phyloP scores from a whole-genome alignment of 2,797 vertebrate genomes.

The Lithobates sylvaticus region DNA sequence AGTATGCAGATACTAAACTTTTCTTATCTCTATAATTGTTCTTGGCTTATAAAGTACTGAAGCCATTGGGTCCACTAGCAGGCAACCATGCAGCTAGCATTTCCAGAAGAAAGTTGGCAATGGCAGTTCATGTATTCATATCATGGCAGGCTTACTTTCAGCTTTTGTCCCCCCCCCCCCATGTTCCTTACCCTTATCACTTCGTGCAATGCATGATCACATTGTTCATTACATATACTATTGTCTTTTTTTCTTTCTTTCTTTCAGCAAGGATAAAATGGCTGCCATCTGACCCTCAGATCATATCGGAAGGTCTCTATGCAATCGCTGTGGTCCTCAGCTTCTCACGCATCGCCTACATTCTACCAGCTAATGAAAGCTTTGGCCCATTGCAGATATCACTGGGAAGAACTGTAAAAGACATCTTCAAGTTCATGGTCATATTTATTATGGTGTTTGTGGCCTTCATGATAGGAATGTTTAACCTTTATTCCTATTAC shows the following conservation, averaged over 20 bases:
- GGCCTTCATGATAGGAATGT: slow-evolving; percentile 99
- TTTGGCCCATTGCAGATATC: slow-evolving; percentile 99
- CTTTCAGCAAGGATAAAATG: slow-evolving; percentile 91
- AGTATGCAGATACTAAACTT: too few relatives aligned
- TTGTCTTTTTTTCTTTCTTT: slow-evolving; percentile 66
- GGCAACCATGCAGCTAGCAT: too few relatives aligned
- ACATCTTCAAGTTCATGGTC: slow-evolving; percentile 99
- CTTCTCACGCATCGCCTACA: slow-evolving; percentile 98
- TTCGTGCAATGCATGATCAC: background rate
- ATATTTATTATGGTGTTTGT: slow-evolving; percentile 98
- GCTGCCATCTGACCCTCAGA: slow-evolving; percentile 95
- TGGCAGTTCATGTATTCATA: too few relatives aligned
- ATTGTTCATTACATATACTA: background rate
- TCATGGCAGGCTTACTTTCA: too few relatives aligned
- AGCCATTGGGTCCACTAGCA: too few relatives aligned
- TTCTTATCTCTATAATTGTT: too few relatives aligned
- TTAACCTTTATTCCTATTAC: slow-evolving; percentile 98
- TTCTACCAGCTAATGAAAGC: slow-evolving; percentile 97
- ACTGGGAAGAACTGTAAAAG: slow-evolving; percentile 95
- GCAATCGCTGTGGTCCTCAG: slow-evolving; percentile 96
- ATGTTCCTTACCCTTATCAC: background rate
- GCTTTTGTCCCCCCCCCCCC: too few relatives aligned
- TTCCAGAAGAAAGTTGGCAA: too few relatives aligned
- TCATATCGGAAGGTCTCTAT: slow-evolving; percentile 96
- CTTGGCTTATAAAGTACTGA: too few relatives aligned